Conservation (phyloP, 2,797 vertebrate species). For the Syncerus caffer region DNA sequence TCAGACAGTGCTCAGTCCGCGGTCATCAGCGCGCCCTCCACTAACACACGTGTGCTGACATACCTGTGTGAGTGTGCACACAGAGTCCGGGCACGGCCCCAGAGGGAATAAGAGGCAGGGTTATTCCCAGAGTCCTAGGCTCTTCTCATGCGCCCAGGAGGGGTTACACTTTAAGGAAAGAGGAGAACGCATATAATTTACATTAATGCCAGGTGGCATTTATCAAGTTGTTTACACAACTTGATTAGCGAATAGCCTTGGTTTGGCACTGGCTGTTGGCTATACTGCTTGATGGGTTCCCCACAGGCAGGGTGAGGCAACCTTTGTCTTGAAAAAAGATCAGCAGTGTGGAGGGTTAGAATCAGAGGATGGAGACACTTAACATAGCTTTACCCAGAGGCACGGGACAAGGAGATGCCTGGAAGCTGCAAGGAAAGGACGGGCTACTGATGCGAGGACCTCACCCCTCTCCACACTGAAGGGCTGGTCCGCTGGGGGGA, state of each 20-base stretch:
- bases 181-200: neutral
- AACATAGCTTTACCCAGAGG: neutral
- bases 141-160: neutral
- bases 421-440: neutral
- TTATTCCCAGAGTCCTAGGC: neutral
- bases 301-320: neutral
- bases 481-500: neutral
- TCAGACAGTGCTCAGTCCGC: neutral
- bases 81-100: neutral
- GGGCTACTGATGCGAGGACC: neutral
- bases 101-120: neutral
- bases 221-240: slow-evolving; percentile 56
- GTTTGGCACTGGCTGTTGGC: slow-evolving; percentile 22
- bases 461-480: neutral
- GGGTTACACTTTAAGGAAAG: neutral
- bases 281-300: neutral
- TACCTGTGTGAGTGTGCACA: neutral
- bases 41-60: rapidly evolving
- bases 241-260: slow-evolving; percentile 40
- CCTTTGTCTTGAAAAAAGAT: neutral
- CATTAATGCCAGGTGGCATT: slow-evolving; percentile 7
- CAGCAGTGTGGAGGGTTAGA: neutral
- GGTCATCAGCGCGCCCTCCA: neutral
- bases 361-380: neutral
- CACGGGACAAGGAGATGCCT: neutral